These are phyloP conservation scores for Lacanobia oleracea DNA, from an alignment of 2,888 invertebrate species.

Conservation along the genomic window DNA sequence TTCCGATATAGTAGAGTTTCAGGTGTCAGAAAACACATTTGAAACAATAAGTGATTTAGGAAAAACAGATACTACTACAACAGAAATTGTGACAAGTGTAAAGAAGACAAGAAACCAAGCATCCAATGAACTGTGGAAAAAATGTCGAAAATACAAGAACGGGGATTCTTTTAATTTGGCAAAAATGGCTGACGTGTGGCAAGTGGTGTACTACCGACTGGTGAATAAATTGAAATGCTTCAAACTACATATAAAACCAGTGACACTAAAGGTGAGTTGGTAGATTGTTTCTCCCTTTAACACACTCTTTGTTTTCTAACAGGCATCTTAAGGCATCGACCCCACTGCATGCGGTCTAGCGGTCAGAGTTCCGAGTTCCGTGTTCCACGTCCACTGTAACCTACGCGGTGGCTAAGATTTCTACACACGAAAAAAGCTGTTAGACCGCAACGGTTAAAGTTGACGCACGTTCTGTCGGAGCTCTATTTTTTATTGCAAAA, in stretches of 20 bases:
- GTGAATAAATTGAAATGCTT: constrained; percentile 71
- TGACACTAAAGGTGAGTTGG: constrained; percentile 67
- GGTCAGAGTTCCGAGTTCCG: too few species aligned
- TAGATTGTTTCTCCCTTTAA: not conserved
- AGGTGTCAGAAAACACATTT: not conserved
- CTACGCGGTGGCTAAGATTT: too few species aligned
- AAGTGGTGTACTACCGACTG: constrained; percentile 71
- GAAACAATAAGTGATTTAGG: constrained; percentile 1
- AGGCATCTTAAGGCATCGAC: too few species aligned
- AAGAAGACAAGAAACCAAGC: not conserved
- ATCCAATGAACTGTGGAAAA: constrained; percentile 8
- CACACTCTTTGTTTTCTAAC: too few species aligned
- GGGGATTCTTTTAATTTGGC: constrained; percentile 53
- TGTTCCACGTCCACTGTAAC: too few species aligned
- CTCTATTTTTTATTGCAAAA: too few species aligned
- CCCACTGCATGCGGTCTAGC: too few species aligned
- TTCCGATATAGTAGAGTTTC: constrained; percentile 13
- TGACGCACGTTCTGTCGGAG: too few species aligned
- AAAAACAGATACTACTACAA: not conserved
- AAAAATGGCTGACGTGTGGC: constrained; percentile 73
- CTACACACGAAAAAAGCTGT: too few species aligned
- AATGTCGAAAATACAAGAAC: constrained; percentile 58
- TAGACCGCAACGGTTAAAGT: too few species aligned
- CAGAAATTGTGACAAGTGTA: not conserved
- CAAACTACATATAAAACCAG: constrained; percentile 68